Conservation (phyloP, 2,113 vertebrate species). For the Piprites chloris region DNA sequence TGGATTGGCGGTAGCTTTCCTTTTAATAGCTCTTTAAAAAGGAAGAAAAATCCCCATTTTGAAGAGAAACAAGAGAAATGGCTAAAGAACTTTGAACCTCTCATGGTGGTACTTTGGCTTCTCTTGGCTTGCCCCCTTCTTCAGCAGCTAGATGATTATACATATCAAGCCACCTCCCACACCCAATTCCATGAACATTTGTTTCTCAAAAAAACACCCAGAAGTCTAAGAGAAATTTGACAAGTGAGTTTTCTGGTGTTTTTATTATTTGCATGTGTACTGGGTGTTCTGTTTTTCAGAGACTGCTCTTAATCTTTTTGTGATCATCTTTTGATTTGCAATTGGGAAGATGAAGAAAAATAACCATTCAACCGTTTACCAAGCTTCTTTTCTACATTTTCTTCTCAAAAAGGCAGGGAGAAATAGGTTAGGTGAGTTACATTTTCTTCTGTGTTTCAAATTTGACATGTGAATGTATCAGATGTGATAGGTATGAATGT, state of each 20-base stretch:
- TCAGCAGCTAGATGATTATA: not conserved
- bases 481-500: not conserved
- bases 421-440: not conserved
- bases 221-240: not conserved
- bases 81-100: not conserved
- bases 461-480: constrained; percentile 8
- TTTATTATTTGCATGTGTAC: not conserved
- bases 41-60: not conserved
- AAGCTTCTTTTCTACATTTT: not conserved
- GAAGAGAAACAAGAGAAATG: not conserved
- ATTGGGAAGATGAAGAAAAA: constrained; percentile 26
- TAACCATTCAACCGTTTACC: not conserved
- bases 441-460: not conserved
- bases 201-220: not conserved
- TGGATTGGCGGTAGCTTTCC: not conserved
- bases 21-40: not conserved
- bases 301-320: not conserved
- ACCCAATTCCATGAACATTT: not conserved
- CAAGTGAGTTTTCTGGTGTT: not conserved
- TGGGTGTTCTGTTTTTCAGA: not conserved
- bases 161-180: not conserved
- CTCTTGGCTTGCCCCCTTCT: not conserved
- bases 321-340: not conserved
- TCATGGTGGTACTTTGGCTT: not conserved
- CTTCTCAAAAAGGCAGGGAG: not conserved